Evolutionary conservation across 1,140 invertebrate genomes (phyloP), one percentile per base, ranked within the genome.

Genomic region (Agrypnia vestita): DNA sequence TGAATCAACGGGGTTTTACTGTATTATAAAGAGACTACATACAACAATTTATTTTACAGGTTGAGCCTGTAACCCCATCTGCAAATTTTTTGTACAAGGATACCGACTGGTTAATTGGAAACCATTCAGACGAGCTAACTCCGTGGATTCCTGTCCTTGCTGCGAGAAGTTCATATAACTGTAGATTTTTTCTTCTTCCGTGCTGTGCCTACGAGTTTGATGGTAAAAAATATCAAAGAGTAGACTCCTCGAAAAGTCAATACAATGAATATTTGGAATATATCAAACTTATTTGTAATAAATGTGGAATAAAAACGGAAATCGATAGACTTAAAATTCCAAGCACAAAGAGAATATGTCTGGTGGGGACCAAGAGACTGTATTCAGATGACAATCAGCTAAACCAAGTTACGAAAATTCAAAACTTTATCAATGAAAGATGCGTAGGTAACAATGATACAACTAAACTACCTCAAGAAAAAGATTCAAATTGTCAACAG

Each of bases 61-160:
- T 92, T 78, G 85, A 86, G 82, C 91, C 94, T 0, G 91, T 97
- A 73, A 92, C 91, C 76, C 96, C 96, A 43, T 94, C 93, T 44
- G 91, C 92, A 79, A 87, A 92, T 49, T 90, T 90, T 64, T 85
- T 93, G n/a, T 97, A 95, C 86, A 93, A 94, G 21, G 90, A 94
- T n/a, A 91, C 89, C 53, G 96, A 98, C 86, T 99, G 97, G 97
- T 88, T 99, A 12, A 98, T 99, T 87, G 98, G 98, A 55, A 99
- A 99, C 91, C 98, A 99, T 90, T 98, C 97, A 53, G 98, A 99
- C 91, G 98, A 99, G 86, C 87, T 99, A 7, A 99, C 98, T 43
- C 97, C 98, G 7, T 99, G 98, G 98, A 94, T 99, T 84, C 97
- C 98, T 47, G 94, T 99, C 0, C 94, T 99, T 76, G 95, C 97